A percentile compares a stretch with the other conserved stretches of the same genome.
Conservation (phyloP, 2,113 vertebrate genomes). For the Daphoenositta chrysoptera region DNA sequence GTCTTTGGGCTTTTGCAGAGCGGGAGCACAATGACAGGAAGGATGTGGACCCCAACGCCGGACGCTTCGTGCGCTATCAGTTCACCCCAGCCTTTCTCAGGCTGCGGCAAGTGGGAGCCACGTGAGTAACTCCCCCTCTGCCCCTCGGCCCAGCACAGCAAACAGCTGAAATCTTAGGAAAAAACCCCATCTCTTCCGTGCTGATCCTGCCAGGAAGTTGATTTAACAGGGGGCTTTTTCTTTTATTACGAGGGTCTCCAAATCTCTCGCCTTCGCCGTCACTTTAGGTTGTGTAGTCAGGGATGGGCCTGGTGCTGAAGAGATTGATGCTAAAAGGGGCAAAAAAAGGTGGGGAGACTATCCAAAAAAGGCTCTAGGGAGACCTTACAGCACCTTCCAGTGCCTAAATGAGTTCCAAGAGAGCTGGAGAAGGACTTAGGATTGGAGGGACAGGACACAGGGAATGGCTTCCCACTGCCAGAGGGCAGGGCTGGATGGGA, state of each 20-base stretch:
- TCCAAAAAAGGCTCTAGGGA: not conserved
- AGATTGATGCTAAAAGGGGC: not conserved
- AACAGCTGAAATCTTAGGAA: not conserved
- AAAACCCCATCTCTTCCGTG: not conserved
- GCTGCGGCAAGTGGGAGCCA: constrained; percentile 94
- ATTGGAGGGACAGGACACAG: not conserved
- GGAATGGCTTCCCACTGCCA: not conserved
- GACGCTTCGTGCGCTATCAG: constrained; percentile 95
- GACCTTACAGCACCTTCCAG: not conserved
- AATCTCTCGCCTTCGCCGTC: not conserved
- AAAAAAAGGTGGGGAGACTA: not conserved
- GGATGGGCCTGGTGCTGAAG: not conserved
- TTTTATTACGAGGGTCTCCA: not conserved
- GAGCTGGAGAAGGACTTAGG: not conserved
- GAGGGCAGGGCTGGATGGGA: not conserved
- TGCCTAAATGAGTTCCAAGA: not conserved
- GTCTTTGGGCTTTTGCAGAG: constrained; percentile 63
- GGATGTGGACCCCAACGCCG: constrained; percentile 90
- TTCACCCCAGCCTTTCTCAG: constrained; percentile 95
- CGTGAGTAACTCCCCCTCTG: constrained; percentile 79
- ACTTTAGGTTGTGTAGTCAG: not conserved
- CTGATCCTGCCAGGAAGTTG: not conserved
- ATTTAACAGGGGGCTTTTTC: not conserved
- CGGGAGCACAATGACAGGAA: constrained; percentile 80
- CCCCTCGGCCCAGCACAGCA: not conserved